A percentile compares a stretch with the other conserved stretches of the same genome.
These are phyloP conservation scores for Mohoua ochrocephala DNA, from an alignment of 2,113 vertebrate species.

Conservation along the genomic window DNA sequence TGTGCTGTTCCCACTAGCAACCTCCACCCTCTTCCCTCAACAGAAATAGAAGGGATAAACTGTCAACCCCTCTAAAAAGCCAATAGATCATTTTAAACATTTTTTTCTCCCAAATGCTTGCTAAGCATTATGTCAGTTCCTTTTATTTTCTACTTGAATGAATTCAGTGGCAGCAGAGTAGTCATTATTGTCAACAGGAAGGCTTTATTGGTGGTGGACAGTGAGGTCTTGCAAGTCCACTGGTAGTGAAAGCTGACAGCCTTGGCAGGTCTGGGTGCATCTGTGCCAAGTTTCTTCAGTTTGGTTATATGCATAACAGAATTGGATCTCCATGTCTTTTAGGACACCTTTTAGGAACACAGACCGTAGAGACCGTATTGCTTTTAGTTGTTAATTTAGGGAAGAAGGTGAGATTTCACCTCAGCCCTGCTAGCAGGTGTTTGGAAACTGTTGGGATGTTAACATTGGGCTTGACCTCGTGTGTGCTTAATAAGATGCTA, in stretches of 20 bases:
- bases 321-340: neutral
- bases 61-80: neutral
- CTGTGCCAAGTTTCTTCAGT: neutral
- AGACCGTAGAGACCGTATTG: accelerated
- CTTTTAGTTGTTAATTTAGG: neutral
- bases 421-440: neutral
- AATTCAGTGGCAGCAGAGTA: neutral
- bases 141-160: constrained; percentile 2
- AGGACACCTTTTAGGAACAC: neutral
- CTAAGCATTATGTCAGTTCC: constrained; percentile 3
- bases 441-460: neutral
- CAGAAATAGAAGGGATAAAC: neutral
- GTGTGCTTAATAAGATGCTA: neutral
- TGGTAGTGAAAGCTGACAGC: neutral
- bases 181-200: constrained; percentile 6
- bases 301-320: neutral
- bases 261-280: neutral
- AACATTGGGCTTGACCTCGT: neutral
- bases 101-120: constrained; percentile 2
- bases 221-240: neutral
- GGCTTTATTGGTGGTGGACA: neutral
- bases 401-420: neutral
- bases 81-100: neutral
- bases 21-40: neutral
- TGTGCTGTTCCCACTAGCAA: neutral